phyloP scores from a whole-genome alignment of 2,113 vertebrate species.

The Xenopus laevis region DNA sequence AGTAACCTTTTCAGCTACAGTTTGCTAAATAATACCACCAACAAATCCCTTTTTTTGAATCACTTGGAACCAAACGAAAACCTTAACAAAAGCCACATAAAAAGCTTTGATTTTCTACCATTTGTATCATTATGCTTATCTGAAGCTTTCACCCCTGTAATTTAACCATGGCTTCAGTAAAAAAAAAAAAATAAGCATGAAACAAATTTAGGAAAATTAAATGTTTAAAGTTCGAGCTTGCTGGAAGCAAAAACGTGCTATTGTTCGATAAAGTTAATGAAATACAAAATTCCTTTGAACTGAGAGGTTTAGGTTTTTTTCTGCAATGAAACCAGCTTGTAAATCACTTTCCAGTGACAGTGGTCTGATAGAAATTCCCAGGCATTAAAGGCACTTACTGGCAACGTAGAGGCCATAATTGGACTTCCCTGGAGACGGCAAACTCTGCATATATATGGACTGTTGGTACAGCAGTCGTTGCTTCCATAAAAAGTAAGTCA shows the following conservation, averaged over 20 bases:
- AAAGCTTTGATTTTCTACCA: not conserved
- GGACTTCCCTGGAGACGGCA: constrained; percentile 31
- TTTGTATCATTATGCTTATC: constrained; percentile 27
- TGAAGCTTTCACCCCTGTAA: not conserved
- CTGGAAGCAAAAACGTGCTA: constrained; percentile 18
- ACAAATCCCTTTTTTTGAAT: too few species aligned
- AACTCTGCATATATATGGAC: constrained; percentile 16
- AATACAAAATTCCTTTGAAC: constrained; percentile 36
- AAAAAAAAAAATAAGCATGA: not conserved
- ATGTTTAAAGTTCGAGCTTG: constrained; percentile 8
- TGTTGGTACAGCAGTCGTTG: constrained; percentile 18
- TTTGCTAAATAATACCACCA: not conserved
- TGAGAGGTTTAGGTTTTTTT: constrained; percentile 21
- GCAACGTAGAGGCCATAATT: constrained; percentile 34
- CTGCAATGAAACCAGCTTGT: constrained; percentile 26
- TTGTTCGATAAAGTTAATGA: constrained; percentile 36
- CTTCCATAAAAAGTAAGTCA: constrained; percentile 33
- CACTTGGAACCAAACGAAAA: too few species aligned
- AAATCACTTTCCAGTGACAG: constrained; percentile 32
- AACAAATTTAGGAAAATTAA: constrained; percentile 15
- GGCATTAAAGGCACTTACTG: constrained; percentile 30
- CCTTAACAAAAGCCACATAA: too few species aligned
- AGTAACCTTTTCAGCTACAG: constrained; percentile 2
- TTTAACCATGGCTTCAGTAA: not conserved
- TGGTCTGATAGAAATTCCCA: constrained; percentile 29